Evolutionary conservation across 1,140 invertebrate species (phyloP).

Genomic region (Bombus sylvicola): DNA sequence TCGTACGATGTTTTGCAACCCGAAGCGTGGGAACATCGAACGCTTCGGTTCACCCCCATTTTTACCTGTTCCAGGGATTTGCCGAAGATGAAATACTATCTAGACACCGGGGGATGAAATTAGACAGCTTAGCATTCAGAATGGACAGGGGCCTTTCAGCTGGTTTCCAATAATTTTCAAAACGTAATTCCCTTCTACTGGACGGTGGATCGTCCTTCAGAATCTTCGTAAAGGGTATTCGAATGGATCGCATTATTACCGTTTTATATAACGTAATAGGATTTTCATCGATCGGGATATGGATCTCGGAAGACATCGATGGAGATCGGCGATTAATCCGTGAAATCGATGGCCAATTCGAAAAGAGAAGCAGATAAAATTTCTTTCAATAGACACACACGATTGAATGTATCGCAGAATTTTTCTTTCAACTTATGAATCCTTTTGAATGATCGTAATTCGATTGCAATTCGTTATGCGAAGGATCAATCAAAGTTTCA

Average conservation of each 20-base stretch:
- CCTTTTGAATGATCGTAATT: not conserved
- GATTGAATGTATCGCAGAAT: not conserved
- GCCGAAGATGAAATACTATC: constrained; percentile 71
- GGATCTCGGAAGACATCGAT: not conserved
- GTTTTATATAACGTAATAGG: constrained; percentile 34
- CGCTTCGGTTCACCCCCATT: constrained; percentile 60
- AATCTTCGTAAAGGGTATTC: constrained; percentile 31
- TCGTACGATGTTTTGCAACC: constrained; percentile 66
- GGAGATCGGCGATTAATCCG: constrained; percentile 32
- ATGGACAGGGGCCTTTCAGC: constrained; percentile 65
- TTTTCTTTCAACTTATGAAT: not conserved
- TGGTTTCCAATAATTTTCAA: constrained; percentile 67
- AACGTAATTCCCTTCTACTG: constrained; percentile 59
- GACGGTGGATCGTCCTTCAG: not conserved
- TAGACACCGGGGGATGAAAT: constrained; percentile 68
- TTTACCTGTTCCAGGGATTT: constrained; percentile 71
- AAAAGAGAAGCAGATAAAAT: no score
- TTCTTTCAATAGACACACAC: not conserved
- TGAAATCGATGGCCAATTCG: constrained; percentile 6
- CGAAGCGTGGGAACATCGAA: constrained; percentile 69
- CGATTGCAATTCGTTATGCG: no score
- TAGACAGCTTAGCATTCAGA: constrained; percentile 66
- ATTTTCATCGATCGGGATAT: constrained; percentile 44
- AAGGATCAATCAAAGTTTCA: not conserved
- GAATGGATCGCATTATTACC: constrained; percentile 29